Percentiles rank a stretch among this genome's conserved stretches.
phyloP scores from a whole-genome alignment of 2,113 vertebrate genomes.

The Cranoglanis bouderius region DNA sequence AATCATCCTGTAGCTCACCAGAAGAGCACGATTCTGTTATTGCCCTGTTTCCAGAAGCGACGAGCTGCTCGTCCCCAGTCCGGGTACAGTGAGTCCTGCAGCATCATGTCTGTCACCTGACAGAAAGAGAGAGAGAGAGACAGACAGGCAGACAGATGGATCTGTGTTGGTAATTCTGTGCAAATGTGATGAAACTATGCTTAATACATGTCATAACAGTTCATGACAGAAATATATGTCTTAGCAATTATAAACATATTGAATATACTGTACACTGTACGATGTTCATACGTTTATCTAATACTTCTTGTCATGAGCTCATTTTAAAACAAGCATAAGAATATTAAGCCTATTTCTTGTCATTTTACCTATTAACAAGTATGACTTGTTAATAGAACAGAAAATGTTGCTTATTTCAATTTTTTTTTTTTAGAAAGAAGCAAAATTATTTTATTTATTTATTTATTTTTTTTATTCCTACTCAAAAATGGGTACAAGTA shows the following conservation, averaged over 20 bases:
- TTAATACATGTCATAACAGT: neutral
- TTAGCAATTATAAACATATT: neutral
- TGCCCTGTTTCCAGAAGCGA: slow-evolving; percentile 93
- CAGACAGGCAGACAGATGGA: neutral
- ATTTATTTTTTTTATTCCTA: neutral
- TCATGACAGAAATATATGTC: neutral
- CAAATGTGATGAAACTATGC: neutral
- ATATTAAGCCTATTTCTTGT: neutral
- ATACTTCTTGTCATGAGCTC: neutral
- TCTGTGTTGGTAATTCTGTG: slow-evolving; percentile 23
- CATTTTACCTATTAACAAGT: neutral
- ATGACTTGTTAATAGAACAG: too few relatives aligned
- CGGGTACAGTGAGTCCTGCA: slow-evolving; percentile 93
- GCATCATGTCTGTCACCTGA: slow-evolving; percentile 99
- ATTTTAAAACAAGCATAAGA: neutral
- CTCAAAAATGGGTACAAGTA: neutral
- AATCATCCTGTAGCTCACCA: slow-evolving; percentile 74
- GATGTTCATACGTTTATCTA: neutral
- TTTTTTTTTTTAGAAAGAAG: neutral
- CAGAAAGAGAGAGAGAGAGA: neutral
- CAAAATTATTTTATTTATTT: neutral
- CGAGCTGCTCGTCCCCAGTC: slow-evolving; percentile 91
- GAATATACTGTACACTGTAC: neutral
- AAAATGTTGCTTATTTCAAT: neutral
- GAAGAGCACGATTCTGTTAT: slow-evolving; percentile 92